Evolutionary conservation across 2,888 invertebrate genomes (phyloP).

Genomic region (Apoda limacodes): DNA sequence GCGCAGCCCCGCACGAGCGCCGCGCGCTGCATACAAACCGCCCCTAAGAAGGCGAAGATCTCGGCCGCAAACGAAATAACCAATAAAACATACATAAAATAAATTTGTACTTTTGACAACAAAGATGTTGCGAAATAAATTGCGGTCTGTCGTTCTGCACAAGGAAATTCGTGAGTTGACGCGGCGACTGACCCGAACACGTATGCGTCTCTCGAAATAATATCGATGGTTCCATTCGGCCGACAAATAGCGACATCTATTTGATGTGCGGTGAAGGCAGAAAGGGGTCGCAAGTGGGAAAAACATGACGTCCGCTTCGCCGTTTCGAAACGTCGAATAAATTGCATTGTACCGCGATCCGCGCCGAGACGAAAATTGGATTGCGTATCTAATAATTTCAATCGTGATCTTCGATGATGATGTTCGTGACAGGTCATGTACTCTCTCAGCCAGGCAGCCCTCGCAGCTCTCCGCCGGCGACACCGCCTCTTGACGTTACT

Average conservation of each 20-base stretch:
- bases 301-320: slow-evolving; percentile 29
- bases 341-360: slow-evolving; percentile 47
- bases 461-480: too few species aligned
- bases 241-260: slow-evolving; percentile 34
- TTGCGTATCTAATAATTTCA: slow-evolving; percentile 53
- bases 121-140: slow-evolving; percentile 45
- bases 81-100: slow-evolving; percentile 65
- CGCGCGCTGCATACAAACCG: slow-evolving; percentile 67
- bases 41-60: slow-evolving; percentile 63
- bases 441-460: too few species aligned
- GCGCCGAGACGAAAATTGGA: slow-evolving; percentile 43
- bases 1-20: too few species aligned
- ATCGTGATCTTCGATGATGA: slow-evolving; percentile 53
- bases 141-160: slow-evolving; percentile 26
- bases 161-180: slow-evolving; percentile 8
- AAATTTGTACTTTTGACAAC: slow-evolving; percentile 55
- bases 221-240: slow-evolving; percentile 31
- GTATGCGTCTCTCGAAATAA: slow-evolving; percentile 25
- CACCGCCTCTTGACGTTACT: too few species aligned
- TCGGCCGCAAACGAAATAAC: slow-evolving; percentile 62
- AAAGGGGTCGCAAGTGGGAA: slow-evolving; percentile 34
- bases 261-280: slow-evolving; percentile 32
- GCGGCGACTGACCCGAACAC: too few species aligned
- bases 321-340: slow-evolving; percentile 48
- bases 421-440: slow-evolving; percentile 39